A percentile compares a stretch with the other conserved stretches of the same genome.
These are phyloP conservation scores for Pinna nobilis DNA, from an alignment of 1,140 invertebrate species.

Conservation along the genomic window DNA sequence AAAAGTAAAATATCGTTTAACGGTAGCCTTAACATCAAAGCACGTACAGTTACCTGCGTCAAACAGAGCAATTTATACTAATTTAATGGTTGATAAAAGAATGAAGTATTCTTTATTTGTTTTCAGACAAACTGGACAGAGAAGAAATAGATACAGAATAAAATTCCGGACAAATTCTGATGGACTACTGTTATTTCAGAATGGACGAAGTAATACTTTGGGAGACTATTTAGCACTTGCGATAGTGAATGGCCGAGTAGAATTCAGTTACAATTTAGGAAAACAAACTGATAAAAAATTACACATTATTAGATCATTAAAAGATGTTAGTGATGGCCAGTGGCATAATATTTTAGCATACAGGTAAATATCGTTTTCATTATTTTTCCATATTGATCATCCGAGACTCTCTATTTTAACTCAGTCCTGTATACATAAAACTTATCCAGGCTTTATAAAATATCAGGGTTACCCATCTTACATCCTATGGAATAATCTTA, in stretches of 20 bases:
- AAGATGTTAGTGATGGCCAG: constrained; percentile 82
- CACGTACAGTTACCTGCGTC: constrained; percentile 77
- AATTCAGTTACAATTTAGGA: constrained; percentile 81
- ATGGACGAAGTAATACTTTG: constrained; percentile 76
- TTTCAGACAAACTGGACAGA: constrained; percentile 78
- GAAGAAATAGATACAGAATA: constrained; percentile 83
- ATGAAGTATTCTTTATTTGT: constrained; percentile 18
- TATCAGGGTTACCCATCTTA: background rate
- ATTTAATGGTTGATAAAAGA: background rate
- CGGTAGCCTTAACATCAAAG: no score
- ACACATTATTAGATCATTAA: constrained; percentile 78
- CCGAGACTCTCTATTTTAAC: background rate
- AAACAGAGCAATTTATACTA: background rate
- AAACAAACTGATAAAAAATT: constrained; percentile 76
- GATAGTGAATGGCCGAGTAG: constrained; percentile 79
- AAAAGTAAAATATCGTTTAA: no score
- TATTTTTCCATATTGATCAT: no score
- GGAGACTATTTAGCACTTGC: constrained; percentile 80
- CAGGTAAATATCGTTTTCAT: constrained; percentile 52
- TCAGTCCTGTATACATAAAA: background rate
- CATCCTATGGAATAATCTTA: no score
- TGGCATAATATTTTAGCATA: constrained; percentile 83
- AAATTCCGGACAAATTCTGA: constrained; percentile 82
- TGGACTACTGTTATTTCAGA: constrained; percentile 83
- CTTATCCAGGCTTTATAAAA: background rate